Percentiles rank a stretch among this genome's conserved stretches.
phyloP scores from a whole-genome alignment of 2,797 vertebrate genomes.

The Alcedo atthis region DNA sequence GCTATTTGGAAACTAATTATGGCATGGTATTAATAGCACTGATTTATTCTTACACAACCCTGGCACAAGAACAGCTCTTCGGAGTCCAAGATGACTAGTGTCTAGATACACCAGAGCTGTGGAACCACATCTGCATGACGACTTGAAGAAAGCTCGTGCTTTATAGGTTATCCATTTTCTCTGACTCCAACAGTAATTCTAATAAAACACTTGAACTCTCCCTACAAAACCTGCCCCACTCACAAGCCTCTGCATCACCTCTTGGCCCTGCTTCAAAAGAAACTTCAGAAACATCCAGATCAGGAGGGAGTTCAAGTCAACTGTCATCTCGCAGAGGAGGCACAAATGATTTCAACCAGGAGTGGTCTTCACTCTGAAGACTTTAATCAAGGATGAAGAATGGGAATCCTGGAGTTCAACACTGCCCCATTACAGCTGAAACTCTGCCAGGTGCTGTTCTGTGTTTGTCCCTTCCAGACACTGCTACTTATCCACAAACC shows the following conservation, averaged over 20 bases:
- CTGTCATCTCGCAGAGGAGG: background rate
- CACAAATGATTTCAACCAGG: background rate
- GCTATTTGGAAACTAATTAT: background rate
- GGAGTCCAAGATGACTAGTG: background rate
- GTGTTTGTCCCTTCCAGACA: background rate
- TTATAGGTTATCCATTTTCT: background rate
- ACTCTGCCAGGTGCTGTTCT: background rate
- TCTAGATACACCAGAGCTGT: background rate
- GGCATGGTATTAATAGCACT: background rate
- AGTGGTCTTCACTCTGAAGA: background rate
- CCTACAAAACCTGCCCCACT: background rate
- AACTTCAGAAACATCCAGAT: slow-evolving; percentile 26
- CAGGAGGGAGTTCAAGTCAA: slow-evolving; percentile 20
- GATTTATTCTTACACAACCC: background rate
- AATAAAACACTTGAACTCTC: background rate
- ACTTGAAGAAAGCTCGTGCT: background rate
- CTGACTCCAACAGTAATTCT: background rate
- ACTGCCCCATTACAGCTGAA: background rate
- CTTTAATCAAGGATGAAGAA: slow-evolving; percentile 18
- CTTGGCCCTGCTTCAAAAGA: slow-evolving; percentile 50
- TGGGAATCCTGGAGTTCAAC: background rate
- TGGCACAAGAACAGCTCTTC: background rate
- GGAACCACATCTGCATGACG: background rate
- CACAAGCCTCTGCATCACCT: slow-evolving; percentile 1
- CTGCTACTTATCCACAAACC: background rate